phyloP scores from a whole-genome alignment of 2,113 vertebrate species.

The Lophochroa leadbeateri region DNA sequence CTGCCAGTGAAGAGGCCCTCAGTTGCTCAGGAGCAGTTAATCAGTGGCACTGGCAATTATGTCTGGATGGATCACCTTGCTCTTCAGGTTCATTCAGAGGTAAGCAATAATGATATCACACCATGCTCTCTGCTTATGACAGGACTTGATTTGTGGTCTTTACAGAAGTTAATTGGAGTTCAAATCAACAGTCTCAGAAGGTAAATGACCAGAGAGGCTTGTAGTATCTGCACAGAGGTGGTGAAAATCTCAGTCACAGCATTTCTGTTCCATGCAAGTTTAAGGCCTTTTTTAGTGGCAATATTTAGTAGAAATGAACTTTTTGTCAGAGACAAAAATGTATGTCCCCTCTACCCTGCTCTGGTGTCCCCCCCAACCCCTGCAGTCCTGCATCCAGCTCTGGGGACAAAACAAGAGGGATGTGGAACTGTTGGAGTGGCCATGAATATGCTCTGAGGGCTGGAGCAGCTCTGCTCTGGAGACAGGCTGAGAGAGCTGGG shows the following conservation, averaged over 20 bases:
- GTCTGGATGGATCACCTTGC: neutral
- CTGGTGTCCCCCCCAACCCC: neutral
- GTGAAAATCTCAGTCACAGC: neutral
- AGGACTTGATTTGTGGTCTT: neutral
- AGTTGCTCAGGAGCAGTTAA: neutral
- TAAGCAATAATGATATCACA: neutral
- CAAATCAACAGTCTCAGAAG: neutral
- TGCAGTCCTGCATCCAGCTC: neutral
- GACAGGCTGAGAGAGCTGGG: too few species aligned
- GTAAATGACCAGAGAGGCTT: neutral
- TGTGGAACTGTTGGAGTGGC: too few species aligned
- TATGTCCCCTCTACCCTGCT: neutral
- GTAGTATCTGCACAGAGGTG: neutral
- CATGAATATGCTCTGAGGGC: too few species aligned
- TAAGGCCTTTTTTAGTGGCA: neutral
- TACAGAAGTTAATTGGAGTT: neutral
- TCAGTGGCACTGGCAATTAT: constrained; percentile 17
- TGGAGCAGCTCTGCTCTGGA: too few species aligned
- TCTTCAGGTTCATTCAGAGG: neutral
- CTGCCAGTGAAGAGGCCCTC: neutral
- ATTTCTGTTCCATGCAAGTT: neutral
- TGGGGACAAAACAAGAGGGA: too few species aligned
- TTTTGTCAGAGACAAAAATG: neutral
- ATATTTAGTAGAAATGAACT: neutral
- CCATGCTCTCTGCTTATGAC: neutral